These are phyloP conservation scores for Zaprionus camerounensis DNA, from an alignment of 1,140 invertebrate genomes.

Conservation along the genomic window DNA sequence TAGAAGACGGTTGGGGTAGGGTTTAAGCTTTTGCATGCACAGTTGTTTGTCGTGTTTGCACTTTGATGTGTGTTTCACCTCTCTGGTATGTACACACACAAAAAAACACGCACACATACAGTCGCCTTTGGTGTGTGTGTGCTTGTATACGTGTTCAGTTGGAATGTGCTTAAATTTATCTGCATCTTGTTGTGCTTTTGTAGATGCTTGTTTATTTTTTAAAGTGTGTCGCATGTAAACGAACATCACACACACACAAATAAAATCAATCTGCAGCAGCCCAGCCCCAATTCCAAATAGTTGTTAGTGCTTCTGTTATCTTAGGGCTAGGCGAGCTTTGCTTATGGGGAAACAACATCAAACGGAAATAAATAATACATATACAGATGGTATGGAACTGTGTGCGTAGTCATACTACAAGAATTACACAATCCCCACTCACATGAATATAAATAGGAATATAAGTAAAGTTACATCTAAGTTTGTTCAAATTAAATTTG, in stretches of 20 bases:
- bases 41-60: constrained; percentile 19
- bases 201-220: constrained; percentile 14
- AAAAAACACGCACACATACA: not conserved
- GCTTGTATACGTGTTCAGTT: not conserved
- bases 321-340: constrained; percentile 13
- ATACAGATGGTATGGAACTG: constrained; percentile 11
- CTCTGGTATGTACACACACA: constrained; percentile 12
- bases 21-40: constrained; percentile 36
- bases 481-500: not conserved
- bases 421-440: constrained; percentile 32
- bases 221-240: constrained; percentile 25
- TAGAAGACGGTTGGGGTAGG: constrained; percentile 57
- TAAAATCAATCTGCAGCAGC: constrained; percentile 37
- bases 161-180: constrained; percentile 25
- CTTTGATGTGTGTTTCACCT: constrained; percentile 12
- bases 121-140: not conserved
- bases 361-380: constrained; percentile 56
- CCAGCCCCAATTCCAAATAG: constrained; percentile 9
- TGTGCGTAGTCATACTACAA: constrained; percentile 8
- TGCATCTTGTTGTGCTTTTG: constrained; percentile 17
- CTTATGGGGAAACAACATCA: constrained; percentile 36
- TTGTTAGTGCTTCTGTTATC: constrained; percentile 43
- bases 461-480: constrained; percentile 10
- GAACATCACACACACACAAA: constrained; percentile 22
- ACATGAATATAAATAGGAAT: constrained; percentile 34